phyloP scores from a whole-genome alignment of 2,888 invertebrate species.

The Entomobrya proxima region DNA sequence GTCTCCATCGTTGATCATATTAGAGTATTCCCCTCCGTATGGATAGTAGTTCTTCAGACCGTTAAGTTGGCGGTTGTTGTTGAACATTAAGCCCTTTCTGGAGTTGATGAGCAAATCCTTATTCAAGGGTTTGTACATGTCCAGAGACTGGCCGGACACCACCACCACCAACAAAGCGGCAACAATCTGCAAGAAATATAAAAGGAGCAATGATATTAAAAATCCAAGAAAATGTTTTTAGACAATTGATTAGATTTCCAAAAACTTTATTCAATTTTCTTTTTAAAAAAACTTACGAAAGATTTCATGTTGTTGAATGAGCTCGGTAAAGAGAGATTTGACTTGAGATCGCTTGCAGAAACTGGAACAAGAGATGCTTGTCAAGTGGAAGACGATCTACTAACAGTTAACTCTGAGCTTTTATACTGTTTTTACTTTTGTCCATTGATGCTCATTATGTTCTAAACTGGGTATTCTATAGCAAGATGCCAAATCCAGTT shows the following conservation, averaged over 20 bases:
- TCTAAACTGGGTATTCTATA: too few species aligned
- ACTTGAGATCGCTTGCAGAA: background rate
- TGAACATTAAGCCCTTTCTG: too few species aligned
- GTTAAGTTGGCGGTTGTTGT: too few species aligned
- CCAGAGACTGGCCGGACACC: slow-evolving; percentile 34
- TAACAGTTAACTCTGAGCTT: background rate
- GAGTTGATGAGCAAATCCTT: background rate
- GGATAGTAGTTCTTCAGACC: too few species aligned
- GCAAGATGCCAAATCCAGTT: too few species aligned
- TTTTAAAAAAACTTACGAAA: background rate
- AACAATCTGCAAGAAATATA: slow-evolving; percentile 26
- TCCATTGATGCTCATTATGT: background rate
- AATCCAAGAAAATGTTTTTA: too few species aligned
- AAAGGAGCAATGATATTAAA: too few species aligned
- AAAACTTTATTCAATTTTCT: too few species aligned
- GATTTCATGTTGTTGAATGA: background rate
- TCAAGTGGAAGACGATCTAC: background rate
- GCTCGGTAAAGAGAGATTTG: background rate
- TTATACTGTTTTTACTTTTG: background rate
- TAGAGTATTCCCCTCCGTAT: too few species aligned
- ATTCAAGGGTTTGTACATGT: background rate
- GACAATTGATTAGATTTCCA: too few species aligned
- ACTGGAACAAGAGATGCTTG: background rate
- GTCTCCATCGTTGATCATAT: too few species aligned
- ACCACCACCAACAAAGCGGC: slow-evolving; percentile 42